Evolutionary conservation across 2,888 invertebrate genomes (phyloP), one percentile per base, ranked within the genome.

Genomic region (Mythimna pallens): DNA sequence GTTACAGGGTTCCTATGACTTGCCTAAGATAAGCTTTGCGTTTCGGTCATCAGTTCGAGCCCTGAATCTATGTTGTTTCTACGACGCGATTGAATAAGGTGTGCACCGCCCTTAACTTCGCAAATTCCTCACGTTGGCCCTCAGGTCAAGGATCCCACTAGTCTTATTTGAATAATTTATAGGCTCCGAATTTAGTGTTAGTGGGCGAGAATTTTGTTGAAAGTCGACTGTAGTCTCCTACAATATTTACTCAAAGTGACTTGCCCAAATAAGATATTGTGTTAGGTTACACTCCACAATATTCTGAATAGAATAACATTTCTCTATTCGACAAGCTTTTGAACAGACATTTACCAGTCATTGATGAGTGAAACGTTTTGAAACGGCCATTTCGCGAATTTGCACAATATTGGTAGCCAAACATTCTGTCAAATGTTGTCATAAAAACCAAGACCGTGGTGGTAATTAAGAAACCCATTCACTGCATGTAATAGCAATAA

Each of bases 401-500:
- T 84, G 62, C 83, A 62, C 70, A 70, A 79, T 65, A 58, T 66
- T 22, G 55, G 52, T 59, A 75, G 62, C 52, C 36, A 66, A 70
- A 76, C 52, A 73, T 78, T 71, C 30, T 71, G 63, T 84, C 66
- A 76, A 83, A 74, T 81, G 65, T 58, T 63, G 55, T 73, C 59
- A 74, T 82, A 76, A 85, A 77, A 81, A 55, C 68, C 71, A 81
- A 84, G 77, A 79, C 36, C 81, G 65, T 57, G 61, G 66, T 68
- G 69, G 70, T 69, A 62, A 74, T 86, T 86, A 81, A 76, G 67
- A 75, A 81, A 83, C 59, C 71, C 80, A 85, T 85, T 86, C 68
- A 78, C 78, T 69, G 71, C 73, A 76, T 75, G 76, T 74, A 81
- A 81, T 78, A 78, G 81, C 74, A 73, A 59, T 70, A 43, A 79